These are phyloP conservation scores for Pangasius krempfi DNA, from an alignment of 2,797 vertebrate species.

Conservation along the genomic window DNA sequence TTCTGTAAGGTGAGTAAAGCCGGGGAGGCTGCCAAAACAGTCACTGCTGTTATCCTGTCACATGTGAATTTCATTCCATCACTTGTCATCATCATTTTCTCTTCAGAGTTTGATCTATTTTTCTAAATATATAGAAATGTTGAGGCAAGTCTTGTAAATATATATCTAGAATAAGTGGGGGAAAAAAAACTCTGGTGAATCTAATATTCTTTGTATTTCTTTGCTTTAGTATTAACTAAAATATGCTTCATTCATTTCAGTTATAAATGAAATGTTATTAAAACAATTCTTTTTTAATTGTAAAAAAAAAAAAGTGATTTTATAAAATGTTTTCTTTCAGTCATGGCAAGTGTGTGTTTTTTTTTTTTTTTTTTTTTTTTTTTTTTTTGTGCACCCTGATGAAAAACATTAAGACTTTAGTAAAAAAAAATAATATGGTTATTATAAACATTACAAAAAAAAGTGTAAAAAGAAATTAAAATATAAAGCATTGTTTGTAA, in stretches of 20 bases:
- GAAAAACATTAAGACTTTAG: too few relatives aligned
- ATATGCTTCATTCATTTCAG: not conserved
- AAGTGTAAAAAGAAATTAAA: not conserved
- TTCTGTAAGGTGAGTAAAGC: constrained; percentile 30
- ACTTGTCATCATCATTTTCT: constrained; percentile 13
- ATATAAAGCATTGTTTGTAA: too few relatives aligned
- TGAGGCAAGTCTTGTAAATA: not conserved
- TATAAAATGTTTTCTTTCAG: not conserved
- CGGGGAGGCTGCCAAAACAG: constrained; percentile 18
- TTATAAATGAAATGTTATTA: not conserved
- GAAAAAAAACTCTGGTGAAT: not conserved
- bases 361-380: too few relatives aligned
- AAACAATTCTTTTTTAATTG: not conserved
- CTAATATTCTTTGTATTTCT: not conserved
- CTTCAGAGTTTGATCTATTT: not conserved
- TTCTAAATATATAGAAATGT: not conserved
- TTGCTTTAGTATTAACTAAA: not conserved
- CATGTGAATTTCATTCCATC: constrained; percentile 20
- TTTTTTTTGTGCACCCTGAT: too few relatives aligned
- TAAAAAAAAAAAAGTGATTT: not conserved
- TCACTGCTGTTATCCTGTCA: constrained; percentile 7
- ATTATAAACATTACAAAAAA: too few relatives aligned
- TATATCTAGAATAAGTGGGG: not conserved
- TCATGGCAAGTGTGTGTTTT: not conserved
- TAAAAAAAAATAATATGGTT: too few relatives aligned